Base-by-base conservation (phyloP, 2,888 invertebrate species). In the Lithosia quadra region DNA sequence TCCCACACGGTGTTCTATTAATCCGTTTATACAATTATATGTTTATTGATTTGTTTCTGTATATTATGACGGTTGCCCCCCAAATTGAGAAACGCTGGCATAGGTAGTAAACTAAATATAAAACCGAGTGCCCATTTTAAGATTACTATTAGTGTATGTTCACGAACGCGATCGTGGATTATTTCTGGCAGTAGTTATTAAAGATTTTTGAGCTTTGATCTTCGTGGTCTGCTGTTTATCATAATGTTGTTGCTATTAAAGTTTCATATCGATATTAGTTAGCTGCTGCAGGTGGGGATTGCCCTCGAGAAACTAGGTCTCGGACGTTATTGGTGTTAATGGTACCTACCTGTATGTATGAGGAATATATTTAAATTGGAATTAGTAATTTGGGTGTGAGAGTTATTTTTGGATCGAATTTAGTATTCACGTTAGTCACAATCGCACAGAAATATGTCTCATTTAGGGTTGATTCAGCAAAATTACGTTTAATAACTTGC, bases 51-150 rank as follows among this genome's bases (percentile, higher is more conserved):
- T 34, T 34, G 10, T 36, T 36, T 36, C 13, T 13, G 36, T 13
- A 13, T 5, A 28, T 2, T 36, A 11, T 3, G 13, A 13, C 15
- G 39, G n/a, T 24, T n/a, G n/a, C 49, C 8, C 5, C 24, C 2
- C 55, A n/a, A 18, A 53, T 68, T 63, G 58, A 63, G 63, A 63
- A 68, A 5, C 68, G 24, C 43, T 63, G 63, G 18, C 18, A 15
- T 18, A 49, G 49, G 62, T 49, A 67, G 36, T 78, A 78, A 80
- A 78, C 71, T 71, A 70, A 71, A 75, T 75, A 55, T 63, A 36
- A 70, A 70, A 70, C 71, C 68, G 67, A 74, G 69, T 72, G 66
- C 72, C 76, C 77, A 74, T 76, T 79, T n/a, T 81, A 70, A 73
- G 71, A 74, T 72, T 63, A 68, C 67, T 72, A 66, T 74, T 74